Conservation (phyloP, 2,888 invertebrate genomes). For the Agapostemon virescens region DNA sequence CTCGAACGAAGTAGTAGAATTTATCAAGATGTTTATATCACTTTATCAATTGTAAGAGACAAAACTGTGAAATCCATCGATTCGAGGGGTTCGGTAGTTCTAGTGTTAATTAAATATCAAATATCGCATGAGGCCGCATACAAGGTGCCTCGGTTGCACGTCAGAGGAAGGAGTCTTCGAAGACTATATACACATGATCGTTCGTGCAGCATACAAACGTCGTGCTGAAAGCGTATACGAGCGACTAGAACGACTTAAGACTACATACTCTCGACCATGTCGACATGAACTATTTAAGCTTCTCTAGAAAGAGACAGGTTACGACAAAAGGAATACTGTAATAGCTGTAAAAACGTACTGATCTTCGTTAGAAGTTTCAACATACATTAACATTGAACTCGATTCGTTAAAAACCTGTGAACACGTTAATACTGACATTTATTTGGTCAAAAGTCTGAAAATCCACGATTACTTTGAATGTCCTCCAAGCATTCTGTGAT, state of each 20-base stretch:
- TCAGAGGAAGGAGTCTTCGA: background rate
- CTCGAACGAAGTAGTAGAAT: too few species aligned
- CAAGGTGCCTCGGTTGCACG: background rate
- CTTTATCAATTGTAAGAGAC: too few species aligned
- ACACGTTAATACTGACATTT: background rate
- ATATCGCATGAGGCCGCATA: too few species aligned
- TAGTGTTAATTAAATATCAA: too few species aligned
- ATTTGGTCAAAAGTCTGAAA: background rate
- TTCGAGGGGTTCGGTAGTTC: too few species aligned
- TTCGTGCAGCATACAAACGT: too few species aligned
- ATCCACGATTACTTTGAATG: background rate
- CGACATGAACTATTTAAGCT: background rate
- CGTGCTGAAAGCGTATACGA: background rate
- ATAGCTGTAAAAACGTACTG: background rate
- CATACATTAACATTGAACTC: background rate
- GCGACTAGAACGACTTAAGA: constrained; percentile 5
- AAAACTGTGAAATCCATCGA: too few species aligned
- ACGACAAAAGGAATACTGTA: background rate
- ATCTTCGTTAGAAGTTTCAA: background rate
- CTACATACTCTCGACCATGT: background rate
- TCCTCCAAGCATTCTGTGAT: background rate
- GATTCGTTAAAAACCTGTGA: background rate
- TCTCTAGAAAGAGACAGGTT: background rate
- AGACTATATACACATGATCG: background rate
- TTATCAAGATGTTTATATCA: too few species aligned